Percentiles rank a stretch among this genome's conserved stretches.
These are phyloP conservation scores for Romanogobio albipinnatus DNA, from an alignment of 2,113 vertebrate genomes.

Conservation along the genomic window DNA sequence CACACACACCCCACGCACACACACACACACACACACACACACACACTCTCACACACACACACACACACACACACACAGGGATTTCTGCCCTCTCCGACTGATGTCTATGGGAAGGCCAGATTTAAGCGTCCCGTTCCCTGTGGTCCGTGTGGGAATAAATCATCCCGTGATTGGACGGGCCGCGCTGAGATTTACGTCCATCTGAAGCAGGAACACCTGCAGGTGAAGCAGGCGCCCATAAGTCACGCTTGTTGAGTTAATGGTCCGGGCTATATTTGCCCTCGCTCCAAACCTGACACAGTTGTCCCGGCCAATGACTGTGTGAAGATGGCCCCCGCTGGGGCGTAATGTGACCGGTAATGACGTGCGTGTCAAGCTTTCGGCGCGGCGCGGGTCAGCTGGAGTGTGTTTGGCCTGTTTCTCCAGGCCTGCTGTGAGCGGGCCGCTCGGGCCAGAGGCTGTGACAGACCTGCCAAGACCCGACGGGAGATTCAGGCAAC, in stretches of 20 bases:
- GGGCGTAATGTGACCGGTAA: constrained; percentile 29
- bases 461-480: constrained; percentile 50
- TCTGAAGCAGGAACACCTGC: constrained; percentile 52
- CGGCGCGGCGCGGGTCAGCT: constrained; percentile 35
- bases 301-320: constrained; percentile 35
- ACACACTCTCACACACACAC: no score
- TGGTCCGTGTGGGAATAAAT: constrained; percentile 43
- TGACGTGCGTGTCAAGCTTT: constrained; percentile 42
- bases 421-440: constrained; percentile 46
- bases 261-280: constrained; percentile 40
- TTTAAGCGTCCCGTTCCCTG: constrained; percentile 20
- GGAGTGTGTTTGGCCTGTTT: constrained; percentile 46
- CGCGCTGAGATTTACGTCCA: constrained; percentile 38
- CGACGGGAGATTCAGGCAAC: constrained; percentile 51
- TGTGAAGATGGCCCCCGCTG: constrained; percentile 39
- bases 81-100: neutral
- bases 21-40: no score
- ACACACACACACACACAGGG: neutral
- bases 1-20: no score
- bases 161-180: constrained; percentile 45
- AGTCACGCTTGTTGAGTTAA: constrained; percentile 51
- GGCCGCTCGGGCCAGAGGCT: constrained; percentile 3
- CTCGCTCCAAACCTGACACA: constrained; percentile 30
- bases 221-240: constrained; percentile 45
- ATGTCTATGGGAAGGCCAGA: constrained; percentile 37